Base-by-base conservation (phyloP, 2,113 vertebrate species). In the Lates calcarifer region DNA sequence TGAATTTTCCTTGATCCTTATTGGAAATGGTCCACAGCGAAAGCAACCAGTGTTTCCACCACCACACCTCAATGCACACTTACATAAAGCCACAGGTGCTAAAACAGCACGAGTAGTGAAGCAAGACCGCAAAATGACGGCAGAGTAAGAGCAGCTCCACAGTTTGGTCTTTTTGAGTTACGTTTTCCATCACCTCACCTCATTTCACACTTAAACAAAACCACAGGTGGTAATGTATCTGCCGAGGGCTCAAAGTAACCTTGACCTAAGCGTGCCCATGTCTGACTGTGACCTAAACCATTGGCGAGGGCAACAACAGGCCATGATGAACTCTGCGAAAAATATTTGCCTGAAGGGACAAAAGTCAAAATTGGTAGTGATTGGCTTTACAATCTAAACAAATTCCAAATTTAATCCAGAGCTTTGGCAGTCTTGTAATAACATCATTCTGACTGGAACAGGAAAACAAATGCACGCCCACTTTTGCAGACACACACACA, bases 171-270 rank as follows among this genome's bases (percentile, higher is more conserved):
- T 41, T 18, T 26, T 31, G 2, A 83, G 58, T 66, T 79, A 63
- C 62, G 53, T 63, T 90, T 92, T 92, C 88, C 90, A 91, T 90
- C 81, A n/a, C 62, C 74, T 90, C 89, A 91, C 28, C 62, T 62
- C 55, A 53, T 87, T 84, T 87, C 75, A 82, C 66, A 77, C 74
- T 35, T 45, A 65, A 67, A 87, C 33, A 74, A 76, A 69, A 74
- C 74, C 51, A 69, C 66, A 57, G 86, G 33, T 43, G 41, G 56
- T 58, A 28, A 58, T 8, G 1, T 31, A 20, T 67, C 41, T 69
- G 49, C 4, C 13, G 17, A 57, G 53, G 31, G 8, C 10, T 65
- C 26, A 45, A 66, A 51, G 73, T 43, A 49, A 78, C 37, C 18
- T 26, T 47, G 66, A 80, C 67, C 56, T 31, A 13, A 77, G 56